Percentiles rank a stretch among this genome's conserved stretches.
Conservation (phyloP, 2,888 invertebrate species). For the Ectobius pallidus region DNA sequence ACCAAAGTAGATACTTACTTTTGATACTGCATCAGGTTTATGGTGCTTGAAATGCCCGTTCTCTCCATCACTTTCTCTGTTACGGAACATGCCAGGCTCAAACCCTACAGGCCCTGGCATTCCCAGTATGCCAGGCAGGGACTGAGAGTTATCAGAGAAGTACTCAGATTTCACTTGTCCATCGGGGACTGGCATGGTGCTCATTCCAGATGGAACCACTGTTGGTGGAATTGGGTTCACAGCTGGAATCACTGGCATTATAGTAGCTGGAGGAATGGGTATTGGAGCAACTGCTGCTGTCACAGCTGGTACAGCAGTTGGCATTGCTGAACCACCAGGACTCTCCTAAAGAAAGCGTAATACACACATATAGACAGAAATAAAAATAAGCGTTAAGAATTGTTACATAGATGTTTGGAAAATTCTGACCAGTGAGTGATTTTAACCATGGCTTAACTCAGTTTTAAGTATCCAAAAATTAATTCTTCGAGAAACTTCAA, state of each 20-base stretch:
- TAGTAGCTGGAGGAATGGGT: neutral
- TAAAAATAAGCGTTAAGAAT: no score
- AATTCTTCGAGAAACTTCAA: no score
- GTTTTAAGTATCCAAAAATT: no score
- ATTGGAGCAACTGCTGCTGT: neutral
- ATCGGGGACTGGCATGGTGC: constrained; percentile 16
- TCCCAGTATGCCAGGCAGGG: constrained; percentile 72
- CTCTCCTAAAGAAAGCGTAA: neutral
- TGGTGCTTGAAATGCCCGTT: constrained; percentile 55
- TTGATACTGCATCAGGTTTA: constrained; percentile 54
- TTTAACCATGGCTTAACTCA: no score
- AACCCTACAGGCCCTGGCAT: constrained; percentile 76
- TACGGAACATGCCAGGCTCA: constrained; percentile 83
- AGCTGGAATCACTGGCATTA: neutral
- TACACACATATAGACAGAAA: no score
- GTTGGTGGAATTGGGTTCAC: neutral
- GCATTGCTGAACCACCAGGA: neutral
- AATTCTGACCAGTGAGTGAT: no score
- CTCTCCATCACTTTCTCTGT: constrained; percentile 52
- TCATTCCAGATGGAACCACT: neutral
- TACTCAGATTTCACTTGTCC: constrained; percentile 51
- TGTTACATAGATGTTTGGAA: no score
- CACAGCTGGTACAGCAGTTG: neutral
- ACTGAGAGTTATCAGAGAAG: constrained; percentile 80
- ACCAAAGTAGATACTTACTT: no score